phyloP scores from a whole-genome alignment of 2,797 vertebrate species.

The Garrulus glandarius region DNA sequence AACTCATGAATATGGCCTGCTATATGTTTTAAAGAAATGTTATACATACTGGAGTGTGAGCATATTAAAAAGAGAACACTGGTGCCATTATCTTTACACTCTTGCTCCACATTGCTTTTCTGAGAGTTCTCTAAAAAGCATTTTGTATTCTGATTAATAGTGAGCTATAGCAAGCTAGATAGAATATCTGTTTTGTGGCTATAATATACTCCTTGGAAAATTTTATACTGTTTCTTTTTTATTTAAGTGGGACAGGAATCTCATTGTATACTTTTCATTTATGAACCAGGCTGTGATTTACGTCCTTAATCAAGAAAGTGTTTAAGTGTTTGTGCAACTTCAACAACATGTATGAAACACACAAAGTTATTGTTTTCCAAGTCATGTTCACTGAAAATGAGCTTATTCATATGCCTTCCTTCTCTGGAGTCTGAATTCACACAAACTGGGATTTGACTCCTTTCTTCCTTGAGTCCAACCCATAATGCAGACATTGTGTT shows the following conservation, averaged over 20 bases:
- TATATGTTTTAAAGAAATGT: neutral
- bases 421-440: neutral
- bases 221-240: neutral
- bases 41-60: neutral
- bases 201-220: neutral
- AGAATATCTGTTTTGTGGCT: neutral
- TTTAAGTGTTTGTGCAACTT: neutral
- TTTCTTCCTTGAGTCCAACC: neutral
- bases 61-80: neutral
- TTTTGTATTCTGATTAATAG: neutral
- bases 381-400: neutral
- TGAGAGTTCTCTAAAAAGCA: neutral
- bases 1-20: neutral
- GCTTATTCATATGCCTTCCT: neutral
- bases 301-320: fast-evolving
- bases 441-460: neutral
- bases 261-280: neutral
- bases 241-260: neutral
- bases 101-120: neutral
- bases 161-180: neutral
- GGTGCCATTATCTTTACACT: neutral
- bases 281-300: neutral
- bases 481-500: fast-evolving
- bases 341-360: neutral
- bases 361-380: neutral